A percentile compares a stretch with the other conserved stretches of the same genome.
Conservation (phyloP, 1,140 invertebrate species). For the Zaprionus nigranus region DNA sequence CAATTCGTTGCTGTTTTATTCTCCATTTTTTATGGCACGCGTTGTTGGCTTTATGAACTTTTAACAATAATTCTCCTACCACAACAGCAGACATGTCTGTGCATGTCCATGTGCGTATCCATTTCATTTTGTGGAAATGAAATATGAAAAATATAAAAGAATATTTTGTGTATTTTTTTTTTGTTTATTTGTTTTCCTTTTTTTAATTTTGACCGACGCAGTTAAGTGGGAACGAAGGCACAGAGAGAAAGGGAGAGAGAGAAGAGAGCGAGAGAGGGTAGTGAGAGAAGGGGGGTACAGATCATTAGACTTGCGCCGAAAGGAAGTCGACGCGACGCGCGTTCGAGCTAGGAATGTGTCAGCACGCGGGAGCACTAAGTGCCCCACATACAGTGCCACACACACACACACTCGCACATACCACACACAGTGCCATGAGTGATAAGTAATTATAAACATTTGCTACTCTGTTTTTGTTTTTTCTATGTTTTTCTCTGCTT, state of each 20-base stretch:
- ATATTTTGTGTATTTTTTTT: constrained; percentile 29
- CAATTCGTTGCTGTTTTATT: constrained; percentile 9
- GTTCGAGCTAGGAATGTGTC: constrained; percentile 33
- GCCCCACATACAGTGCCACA: constrained; percentile 28
- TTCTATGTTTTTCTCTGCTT: constrained; percentile 9
- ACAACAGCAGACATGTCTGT: constrained; percentile 21
- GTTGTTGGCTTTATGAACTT: constrained; percentile 57
- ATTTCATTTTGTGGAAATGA: constrained; percentile 72
- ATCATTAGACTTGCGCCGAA: constrained; percentile 42
- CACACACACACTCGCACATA: constrained; percentile 4
- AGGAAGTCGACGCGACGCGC: constrained; percentile 38
- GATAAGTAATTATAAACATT: constrained; percentile 75
- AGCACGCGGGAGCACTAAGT: constrained; percentile 26
- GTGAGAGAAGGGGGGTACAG: constrained; percentile 2
- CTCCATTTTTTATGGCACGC: background rate
- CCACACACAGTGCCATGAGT: constrained; percentile 17
- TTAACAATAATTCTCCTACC: constrained; percentile 55
- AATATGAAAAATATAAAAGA: constrained; percentile 16
- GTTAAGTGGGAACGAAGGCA: constrained; percentile 4
- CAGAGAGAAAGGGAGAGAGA: background rate
- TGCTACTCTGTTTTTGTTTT: constrained; percentile 41
- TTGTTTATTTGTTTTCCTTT: constrained; percentile 10
- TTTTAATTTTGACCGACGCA: constrained; percentile 4
- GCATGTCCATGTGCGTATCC: constrained; percentile 40
- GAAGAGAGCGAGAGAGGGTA: background rate